phyloP scores from a whole-genome alignment of 2,888 invertebrate genomes.

The Thymelicus sylvestris region DNA sequence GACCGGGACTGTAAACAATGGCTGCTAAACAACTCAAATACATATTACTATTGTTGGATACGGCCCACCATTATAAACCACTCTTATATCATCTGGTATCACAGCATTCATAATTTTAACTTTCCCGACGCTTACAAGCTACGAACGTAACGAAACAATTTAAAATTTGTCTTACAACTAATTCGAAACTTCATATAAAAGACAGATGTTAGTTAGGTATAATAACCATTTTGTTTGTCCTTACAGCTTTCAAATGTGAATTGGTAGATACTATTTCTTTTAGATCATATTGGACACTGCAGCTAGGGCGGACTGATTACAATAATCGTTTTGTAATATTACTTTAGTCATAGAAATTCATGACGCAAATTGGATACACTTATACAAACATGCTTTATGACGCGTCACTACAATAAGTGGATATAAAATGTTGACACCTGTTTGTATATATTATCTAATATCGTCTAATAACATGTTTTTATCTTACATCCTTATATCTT shows the following conservation, averaged over 20 bases:
- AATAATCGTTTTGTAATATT: background rate
- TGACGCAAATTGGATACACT: background rate
- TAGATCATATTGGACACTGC: slow-evolving; percentile 17
- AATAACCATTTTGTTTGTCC: background rate
- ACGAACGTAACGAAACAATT: slow-evolving; percentile 58
- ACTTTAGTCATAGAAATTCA: background rate
- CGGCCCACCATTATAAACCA: slow-evolving; percentile 52
- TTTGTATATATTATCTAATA: slow-evolving; percentile 9
- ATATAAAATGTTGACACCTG: slow-evolving; percentile 16
- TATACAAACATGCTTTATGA: background rate
- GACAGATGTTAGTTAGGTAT: slow-evolving; percentile 29
- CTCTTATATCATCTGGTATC: slow-evolving; percentile 68
- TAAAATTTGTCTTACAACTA: slow-evolving; percentile 59
- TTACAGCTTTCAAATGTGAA: background rate
- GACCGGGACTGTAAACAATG: background rate
- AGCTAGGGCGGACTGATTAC: slow-evolving; percentile 52
- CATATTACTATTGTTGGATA: slow-evolving; percentile 38
- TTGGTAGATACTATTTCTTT: background rate
- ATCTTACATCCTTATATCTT: slow-evolving; percentile 3
- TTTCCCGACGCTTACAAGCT: slow-evolving; percentile 65
- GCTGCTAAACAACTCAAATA: slow-evolving; percentile 13
- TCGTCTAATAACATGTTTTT: slow-evolving; percentile 19
- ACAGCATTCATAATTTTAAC: slow-evolving; percentile 71
- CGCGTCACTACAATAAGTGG: background rate
- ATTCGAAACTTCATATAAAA: slow-evolving; percentile 54